Percentiles rank a stretch among this genome's conserved stretches.
Evolutionary conservation across 64 coral and sea anemone genomes (phyloP).

Genomic region (Trachythela sp.): DNA sequence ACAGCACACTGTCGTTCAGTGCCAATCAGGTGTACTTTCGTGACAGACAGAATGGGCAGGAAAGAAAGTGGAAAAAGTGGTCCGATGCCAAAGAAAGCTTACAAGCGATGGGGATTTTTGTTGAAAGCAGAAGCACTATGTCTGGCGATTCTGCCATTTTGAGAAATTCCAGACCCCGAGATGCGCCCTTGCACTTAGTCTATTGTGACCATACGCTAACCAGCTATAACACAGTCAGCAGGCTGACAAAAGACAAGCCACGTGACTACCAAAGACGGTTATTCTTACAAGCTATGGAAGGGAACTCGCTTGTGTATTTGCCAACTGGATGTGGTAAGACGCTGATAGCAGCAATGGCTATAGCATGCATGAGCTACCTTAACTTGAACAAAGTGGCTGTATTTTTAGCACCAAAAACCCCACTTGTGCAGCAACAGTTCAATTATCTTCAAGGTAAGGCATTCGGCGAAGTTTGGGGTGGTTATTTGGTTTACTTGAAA

Average conservation of each 20-base stretch:
- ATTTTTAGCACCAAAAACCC: neutral
- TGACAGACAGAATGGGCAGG: neutral
- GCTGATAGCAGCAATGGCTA: neutral
- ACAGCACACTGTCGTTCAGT: neutral
- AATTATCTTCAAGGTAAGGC: neutral
- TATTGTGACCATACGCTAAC: neutral
- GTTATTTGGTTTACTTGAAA: neutral
- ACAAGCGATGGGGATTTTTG: neutral
- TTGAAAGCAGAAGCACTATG: neutral
- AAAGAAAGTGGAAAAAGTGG: slow-evolving; percentile 1
- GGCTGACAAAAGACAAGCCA: neutral
- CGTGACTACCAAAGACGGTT: neutral
- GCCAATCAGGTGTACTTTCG: neutral
- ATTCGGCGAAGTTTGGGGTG: neutral
- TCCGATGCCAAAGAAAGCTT: neutral
- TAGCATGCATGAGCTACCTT: slow-evolving; percentile 10
- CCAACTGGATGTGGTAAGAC: slow-evolving; percentile 16
- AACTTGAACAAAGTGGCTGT: neutral
- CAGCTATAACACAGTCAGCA: neutral
- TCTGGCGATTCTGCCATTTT: neutral
- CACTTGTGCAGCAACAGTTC: neutral
- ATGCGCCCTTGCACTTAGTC: neutral
- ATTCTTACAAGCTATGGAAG: neutral
- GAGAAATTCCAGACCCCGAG: neutral
- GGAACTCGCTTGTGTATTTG: neutral